Evolutionary conservation across 2,888 invertebrate genomes (phyloP).

Genomic region (Acleris literana): DNA sequence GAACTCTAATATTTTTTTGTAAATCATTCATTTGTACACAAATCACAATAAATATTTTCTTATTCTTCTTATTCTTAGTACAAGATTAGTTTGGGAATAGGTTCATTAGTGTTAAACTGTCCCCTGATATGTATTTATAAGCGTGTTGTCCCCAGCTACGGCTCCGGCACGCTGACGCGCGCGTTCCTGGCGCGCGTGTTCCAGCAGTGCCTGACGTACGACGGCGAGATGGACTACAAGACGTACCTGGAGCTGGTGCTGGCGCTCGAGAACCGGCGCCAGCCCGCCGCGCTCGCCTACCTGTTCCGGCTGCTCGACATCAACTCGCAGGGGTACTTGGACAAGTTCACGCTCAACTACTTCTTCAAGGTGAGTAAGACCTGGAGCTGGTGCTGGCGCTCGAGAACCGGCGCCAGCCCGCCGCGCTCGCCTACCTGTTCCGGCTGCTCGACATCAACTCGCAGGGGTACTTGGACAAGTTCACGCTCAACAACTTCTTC

Average conservation of each 20-base stretch:
- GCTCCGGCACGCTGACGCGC: constrained; percentile 94
- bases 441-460: constrained; percentile 95
- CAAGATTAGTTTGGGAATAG: too few species aligned
- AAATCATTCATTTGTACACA: too few species aligned
- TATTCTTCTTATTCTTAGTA: too few species aligned
- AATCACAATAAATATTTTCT: too few species aligned
- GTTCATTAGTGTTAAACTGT: too few species aligned
- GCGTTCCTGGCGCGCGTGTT: constrained; percentile 96
- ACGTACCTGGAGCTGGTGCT: constrained; percentile 97
- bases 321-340: constrained; percentile 93
- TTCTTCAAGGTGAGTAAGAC: constrained; percentile 88
- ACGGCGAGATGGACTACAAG: constrained; percentile 98
- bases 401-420: constrained; percentile 95
- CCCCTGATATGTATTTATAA: neutral
- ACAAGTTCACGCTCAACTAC: constrained; percentile 95
- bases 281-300: constrained; percentile 95
- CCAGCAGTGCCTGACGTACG: constrained; percentile 97
- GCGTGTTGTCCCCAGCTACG: constrained; percentile 84
- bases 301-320: constrained; percentile 96
- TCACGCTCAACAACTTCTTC: constrained; percentile 96
- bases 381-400: constrained; percentile 96
- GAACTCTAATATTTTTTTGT: too few species aligned
- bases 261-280: constrained; percentile 95
- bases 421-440: constrained; percentile 95
- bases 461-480: constrained; percentile 93